Evolutionary conservation across 2,113 vertebrate species (phyloP).

Genomic region (human): GRCh38 chr5:94582001-94582500

Average conservation of each 20-base stretch:
- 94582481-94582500: slow-evolving; percentile 30
- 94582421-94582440: slow-evolving; percentile 69
- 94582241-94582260: slow-evolving; percentile 75
- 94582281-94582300: slow-evolving; percentile 72
- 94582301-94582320: slow-evolving; percentile 61
- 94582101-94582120: slow-evolving; percentile 61
- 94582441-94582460: slow-evolving; percentile 56
- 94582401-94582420: slow-evolving; percentile 61
- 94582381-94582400: slow-evolving; percentile 40
- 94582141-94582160: slow-evolving; percentile 14
- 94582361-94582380: slow-evolving; percentile 57
- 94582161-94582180: slow-evolving; percentile 60
- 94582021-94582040: slow-evolving; percentile 75
- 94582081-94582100: slow-evolving; percentile 75
- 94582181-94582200: slow-evolving; percentile 57
- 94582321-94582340: slow-evolving; percentile 63
- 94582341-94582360: slow-evolving; percentile 65
- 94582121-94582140: slow-evolving; percentile 67
- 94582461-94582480: slow-evolving; percentile 25
- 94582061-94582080: slow-evolving; percentile 75
- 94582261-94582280: slow-evolving; percentile 69
- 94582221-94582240: slow-evolving; percentile 68
- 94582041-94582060: slow-evolving; percentile 75
- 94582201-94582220: slow-evolving; percentile 38
- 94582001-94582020: slow-evolving; percentile 72